These are phyloP conservation scores for Oncorhynchus tshawytscha DNA, from an alignment of 2,113 vertebrate species.

Conservation along the genomic window DNA sequence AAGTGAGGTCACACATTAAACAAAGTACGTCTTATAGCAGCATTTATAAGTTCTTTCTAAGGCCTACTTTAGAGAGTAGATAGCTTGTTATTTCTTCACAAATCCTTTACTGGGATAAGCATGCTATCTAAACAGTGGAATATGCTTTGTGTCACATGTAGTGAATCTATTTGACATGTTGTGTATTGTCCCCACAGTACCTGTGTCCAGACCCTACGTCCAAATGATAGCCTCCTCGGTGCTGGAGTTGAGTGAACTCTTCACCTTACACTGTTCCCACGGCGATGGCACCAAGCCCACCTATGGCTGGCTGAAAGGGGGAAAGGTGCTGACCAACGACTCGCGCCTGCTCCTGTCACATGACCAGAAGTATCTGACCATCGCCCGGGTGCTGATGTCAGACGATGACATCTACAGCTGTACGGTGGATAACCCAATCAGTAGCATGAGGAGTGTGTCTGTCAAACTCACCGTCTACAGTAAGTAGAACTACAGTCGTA, in stretches of 20 bases:
- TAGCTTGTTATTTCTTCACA: too few species aligned
- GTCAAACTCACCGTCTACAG: conserved; percentile 93
- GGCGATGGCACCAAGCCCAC: conserved; percentile 90
- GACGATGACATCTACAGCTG: conserved; percentile 91
- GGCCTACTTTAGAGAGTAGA: too few species aligned
- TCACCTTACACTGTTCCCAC: conserved; percentile 90
- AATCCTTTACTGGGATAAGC: too few species aligned
- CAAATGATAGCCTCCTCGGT: conserved; percentile 87
- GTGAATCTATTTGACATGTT: neutral
- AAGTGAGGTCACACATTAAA: too few species aligned
- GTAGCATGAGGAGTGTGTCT: conserved; percentile 84
- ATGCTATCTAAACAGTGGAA: too few species aligned
- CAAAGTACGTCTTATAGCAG: too few species aligned
- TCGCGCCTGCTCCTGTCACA: conserved; percentile 88
- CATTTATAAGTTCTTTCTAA: too few species aligned
- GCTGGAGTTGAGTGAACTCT: conserved; percentile 90
- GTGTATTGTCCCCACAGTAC: conserved; percentile 73
- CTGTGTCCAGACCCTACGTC: conserved; percentile 89
- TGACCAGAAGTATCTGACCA: conserved; percentile 91
- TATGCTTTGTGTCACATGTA: too few species aligned
- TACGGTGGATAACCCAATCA: conserved; percentile 92
- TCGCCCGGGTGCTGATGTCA: conserved; percentile 85
- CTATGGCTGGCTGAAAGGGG: conserved; percentile 92
- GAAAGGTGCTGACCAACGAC: conserved; percentile 85
- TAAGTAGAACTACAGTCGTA: conserved; percentile 67